phyloP scores from a whole-genome alignment of 2,113 vertebrate genomes.

The Haliaeetus leucogaster region DNA sequence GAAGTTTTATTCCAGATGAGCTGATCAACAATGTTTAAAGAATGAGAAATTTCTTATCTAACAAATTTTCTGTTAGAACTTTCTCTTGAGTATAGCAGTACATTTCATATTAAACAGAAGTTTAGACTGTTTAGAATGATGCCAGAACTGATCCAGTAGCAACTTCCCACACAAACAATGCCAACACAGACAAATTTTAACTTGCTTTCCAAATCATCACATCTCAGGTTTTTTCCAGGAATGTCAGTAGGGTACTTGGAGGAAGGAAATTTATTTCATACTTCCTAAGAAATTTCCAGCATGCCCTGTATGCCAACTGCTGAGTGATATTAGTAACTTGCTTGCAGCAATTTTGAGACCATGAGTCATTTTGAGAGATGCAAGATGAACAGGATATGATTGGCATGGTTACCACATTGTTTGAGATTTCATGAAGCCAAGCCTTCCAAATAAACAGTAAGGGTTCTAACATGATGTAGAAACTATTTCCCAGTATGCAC shows the following conservation, averaged over 20 bases:
- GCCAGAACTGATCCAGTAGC: background rate
- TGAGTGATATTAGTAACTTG: background rate
- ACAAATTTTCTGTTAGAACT: background rate
- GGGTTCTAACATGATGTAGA: background rate
- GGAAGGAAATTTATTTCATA: background rate
- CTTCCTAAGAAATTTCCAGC: background rate
- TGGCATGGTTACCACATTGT: background rate
- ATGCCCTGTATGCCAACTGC: background rate
- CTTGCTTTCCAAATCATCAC: background rate
- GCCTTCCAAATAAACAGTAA: background rate
- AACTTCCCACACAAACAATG: background rate
- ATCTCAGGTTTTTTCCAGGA: background rate
- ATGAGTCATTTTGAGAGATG: background rate
- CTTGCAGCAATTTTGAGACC: background rate
- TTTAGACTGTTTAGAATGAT: background rate
- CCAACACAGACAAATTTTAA: background rate
- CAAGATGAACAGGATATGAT: background rate
- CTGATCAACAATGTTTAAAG: background rate
- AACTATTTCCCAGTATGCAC: background rate
- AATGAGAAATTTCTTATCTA: background rate
- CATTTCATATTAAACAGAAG: background rate
- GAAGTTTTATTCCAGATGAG: background rate
- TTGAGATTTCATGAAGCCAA: background rate
- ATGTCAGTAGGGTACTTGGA: background rate
- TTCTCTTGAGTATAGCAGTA: background rate